phyloP scores from a whole-genome alignment of 2,113 vertebrate species.

The Varanus salvator region DNA sequence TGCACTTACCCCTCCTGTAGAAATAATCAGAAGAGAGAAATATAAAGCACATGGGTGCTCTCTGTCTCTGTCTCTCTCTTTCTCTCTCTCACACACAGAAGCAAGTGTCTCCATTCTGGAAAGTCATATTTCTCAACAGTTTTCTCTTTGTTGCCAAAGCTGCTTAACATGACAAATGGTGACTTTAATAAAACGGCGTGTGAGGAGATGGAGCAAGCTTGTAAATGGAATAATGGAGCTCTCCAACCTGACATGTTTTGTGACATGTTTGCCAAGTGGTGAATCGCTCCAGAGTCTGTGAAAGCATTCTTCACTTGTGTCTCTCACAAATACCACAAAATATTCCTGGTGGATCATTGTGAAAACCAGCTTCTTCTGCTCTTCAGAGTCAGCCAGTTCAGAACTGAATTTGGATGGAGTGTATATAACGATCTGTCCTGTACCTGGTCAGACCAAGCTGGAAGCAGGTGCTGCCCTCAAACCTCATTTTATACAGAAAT shows the following conservation, averaged over 20 bases:
- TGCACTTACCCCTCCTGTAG: neutral
- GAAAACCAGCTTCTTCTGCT: neutral
- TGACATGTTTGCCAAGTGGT: neutral
- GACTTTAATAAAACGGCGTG: conserved; percentile 50
- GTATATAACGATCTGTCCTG: neutral
- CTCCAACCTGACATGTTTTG: neutral
- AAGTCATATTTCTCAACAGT: conserved; percentile 55
- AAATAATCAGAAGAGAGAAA: neutral
- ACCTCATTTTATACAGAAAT: no score
- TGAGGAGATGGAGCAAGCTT: conserved; percentile 45
- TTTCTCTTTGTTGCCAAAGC: conserved; percentile 71
- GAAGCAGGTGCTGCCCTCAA: neutral
- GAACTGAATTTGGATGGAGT: neutral
- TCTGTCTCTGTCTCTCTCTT: no score
- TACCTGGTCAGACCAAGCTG: no score
- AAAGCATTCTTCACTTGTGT: neutral
- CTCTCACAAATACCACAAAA: neutral
- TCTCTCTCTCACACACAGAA: neutral
- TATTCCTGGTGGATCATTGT: neutral
- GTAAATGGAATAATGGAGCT: conserved; percentile 41
- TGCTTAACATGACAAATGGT: conserved; percentile 73
- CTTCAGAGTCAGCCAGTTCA: neutral
- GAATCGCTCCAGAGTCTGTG: conserved; percentile 14
- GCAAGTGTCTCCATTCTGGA: conserved; percentile 66
- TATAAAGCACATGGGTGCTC: neutral